A percentile compares a stretch with the other conserved stretches of the same genome.
These are phyloP conservation scores for Gambusia yucatana DNA, from an alignment of 2,797 vertebrate genomes.

Conservation along the genomic window DNA sequence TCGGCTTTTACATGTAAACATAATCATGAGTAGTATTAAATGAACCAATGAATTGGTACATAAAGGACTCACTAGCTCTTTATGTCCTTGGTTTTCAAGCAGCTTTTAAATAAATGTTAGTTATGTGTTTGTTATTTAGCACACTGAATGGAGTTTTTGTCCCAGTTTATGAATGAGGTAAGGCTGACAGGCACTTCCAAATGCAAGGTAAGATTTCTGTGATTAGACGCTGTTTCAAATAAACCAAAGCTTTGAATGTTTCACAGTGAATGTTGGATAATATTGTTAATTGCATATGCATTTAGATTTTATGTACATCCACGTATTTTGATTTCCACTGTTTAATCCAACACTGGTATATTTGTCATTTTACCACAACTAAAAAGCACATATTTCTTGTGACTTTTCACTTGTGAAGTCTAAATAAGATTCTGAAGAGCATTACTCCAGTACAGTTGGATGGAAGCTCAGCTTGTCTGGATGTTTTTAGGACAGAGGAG, in stretches of 20 bases:
- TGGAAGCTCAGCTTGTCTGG: not conserved
- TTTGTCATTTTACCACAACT: too few species aligned
- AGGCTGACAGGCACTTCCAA: not conserved
- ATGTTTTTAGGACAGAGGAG: not conserved
- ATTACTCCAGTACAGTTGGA: not conserved
- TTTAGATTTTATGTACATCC: not conserved
- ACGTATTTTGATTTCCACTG: too few species aligned
- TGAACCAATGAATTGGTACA: not conserved
- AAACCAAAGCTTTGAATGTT: not conserved
- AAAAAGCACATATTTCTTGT: too few species aligned
- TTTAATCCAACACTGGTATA: too few species aligned
- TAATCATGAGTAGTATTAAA: not conserved
- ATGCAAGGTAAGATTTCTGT: not conserved
- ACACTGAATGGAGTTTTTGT: not conserved
- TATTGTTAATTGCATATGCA: not conserved
- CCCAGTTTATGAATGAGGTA: not conserved
- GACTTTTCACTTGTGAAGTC: too few species aligned
- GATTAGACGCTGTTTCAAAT: not conserved
- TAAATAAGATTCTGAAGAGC: not conserved
- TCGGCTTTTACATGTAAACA: not conserved
- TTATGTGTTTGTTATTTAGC: not conserved
- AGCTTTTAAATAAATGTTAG: not conserved
- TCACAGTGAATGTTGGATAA: not conserved
- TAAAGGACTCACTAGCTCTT: not conserved
- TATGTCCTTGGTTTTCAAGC: not conserved